Conservation (phyloP, 2,797 vertebrate genomes). For the Sardinella longiceps region DNA sequence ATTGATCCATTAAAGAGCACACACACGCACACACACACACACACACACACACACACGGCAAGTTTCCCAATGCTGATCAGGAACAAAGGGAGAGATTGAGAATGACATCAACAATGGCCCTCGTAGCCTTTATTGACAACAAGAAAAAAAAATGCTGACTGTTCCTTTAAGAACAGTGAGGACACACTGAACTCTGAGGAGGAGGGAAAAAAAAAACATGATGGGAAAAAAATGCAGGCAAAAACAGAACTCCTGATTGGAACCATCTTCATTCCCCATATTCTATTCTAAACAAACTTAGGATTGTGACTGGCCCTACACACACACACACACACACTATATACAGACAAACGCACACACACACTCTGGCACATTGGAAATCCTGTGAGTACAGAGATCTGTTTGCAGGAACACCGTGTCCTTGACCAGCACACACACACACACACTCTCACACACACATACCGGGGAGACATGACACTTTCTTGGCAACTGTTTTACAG, state of each 20-base stretch:
- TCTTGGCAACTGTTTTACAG: slow-evolving; percentile 24
- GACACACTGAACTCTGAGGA: background rate
- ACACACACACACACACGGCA: background rate
- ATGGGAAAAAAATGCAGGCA: background rate
- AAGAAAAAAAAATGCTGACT: background rate
- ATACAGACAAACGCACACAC: background rate
- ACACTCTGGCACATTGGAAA: background rate
- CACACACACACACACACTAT: background rate
- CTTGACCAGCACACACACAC: background rate
- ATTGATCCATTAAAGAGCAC: no score
- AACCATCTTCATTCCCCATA: background rate
- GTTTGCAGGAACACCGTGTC: slow-evolving; percentile 25
- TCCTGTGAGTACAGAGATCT: slow-evolving; percentile 16
- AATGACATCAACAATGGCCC: background rate
- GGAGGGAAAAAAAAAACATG: background rate
- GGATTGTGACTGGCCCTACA: background rate
- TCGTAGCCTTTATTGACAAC: background rate
- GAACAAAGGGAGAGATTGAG: background rate
- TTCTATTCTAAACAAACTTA: background rate
- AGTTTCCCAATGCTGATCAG: background rate
- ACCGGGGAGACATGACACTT: slow-evolving; percentile 6
- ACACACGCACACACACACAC: background rate
- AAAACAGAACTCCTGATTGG: background rate
- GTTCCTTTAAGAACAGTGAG: background rate
- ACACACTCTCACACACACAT: background rate